Percentiles rank a stretch among this genome's conserved stretches.
These are phyloP conservation scores for Cydia strobilella DNA, from an alignment of 1,140 invertebrate genomes.

Conservation along the genomic window DNA sequence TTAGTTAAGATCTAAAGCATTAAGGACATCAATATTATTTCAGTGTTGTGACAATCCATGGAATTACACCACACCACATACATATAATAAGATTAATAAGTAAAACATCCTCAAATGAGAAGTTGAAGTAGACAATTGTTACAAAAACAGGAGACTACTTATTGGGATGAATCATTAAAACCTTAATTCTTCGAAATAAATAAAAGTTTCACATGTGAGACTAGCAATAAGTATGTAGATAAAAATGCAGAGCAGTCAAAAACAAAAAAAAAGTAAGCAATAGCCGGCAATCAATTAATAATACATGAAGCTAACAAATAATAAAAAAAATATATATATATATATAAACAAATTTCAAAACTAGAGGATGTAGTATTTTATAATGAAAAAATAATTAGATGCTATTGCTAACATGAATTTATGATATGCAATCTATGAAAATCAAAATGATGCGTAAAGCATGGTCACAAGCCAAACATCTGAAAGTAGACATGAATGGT, in stretches of 20 bases:
- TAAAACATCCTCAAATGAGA: neutral
- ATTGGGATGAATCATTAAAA: neutral
- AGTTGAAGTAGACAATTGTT: neutral
- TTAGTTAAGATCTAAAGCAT: neutral
- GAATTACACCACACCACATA: neutral
- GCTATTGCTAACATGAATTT: constrained; percentile 6
- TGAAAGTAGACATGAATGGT: constrained; percentile 45
- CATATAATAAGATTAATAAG: neutral
- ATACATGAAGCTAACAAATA: constrained; percentile 17
- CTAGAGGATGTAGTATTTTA: neutral
- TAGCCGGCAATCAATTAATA: constrained; percentile 47
- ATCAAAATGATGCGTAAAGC: constrained; percentile 19
- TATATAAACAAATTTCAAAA: constrained; percentile 7
- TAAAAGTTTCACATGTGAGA: constrained; percentile 45
- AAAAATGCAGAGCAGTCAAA: constrained; percentile 76
- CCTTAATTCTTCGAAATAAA: constrained; percentile 37
- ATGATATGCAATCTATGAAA: constrained; percentile 34
- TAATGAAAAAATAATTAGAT: neutral
- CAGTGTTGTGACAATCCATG: neutral
- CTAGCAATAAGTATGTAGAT: constrained; percentile 59
- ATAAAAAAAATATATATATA: constrained; percentile 39
- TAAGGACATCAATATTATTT: neutral
- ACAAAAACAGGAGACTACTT: constrained; percentile 22
- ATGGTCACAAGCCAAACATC: constrained; percentile 45
- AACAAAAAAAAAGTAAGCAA: constrained; percentile 51